Conservation (phyloP, 1,140 invertebrate genomes). For the Megathymus violae region DNA sequence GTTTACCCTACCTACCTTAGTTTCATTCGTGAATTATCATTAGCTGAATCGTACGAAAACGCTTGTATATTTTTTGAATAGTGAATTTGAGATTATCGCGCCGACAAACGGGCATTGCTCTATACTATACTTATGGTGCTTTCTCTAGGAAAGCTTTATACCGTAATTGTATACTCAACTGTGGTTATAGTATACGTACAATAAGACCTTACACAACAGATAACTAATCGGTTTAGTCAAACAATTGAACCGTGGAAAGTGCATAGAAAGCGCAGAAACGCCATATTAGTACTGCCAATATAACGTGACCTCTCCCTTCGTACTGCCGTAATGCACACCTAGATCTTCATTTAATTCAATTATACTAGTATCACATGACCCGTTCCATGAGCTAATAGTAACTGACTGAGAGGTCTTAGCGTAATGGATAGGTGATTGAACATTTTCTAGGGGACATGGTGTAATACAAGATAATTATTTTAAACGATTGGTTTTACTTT, state of each 20-base stretch:
- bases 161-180: not conserved
- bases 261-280: slow-evolving; percentile 57
- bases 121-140: no score
- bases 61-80: no score
- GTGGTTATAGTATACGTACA: slow-evolving; percentile 16
- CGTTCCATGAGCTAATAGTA: not conserved
- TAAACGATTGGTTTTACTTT: not conserved
- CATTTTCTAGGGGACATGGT: slow-evolving; percentile 17
- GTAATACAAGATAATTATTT: slow-evolving; percentile 7
- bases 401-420: not conserved
- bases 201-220: slow-evolving; percentile 33
- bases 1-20: no score
- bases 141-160: not conserved
- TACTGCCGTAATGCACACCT: not conserved
- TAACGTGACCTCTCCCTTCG: slow-evolving; percentile 1
- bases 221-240: slow-evolving; percentile 36
- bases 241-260: slow-evolving; percentile 70
- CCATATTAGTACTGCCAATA: slow-evolving; percentile 25
- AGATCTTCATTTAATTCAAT: not conserved
- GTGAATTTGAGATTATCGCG: no score
- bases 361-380: not conserved
- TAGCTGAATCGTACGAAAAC: no score
- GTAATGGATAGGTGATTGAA: not conserved
- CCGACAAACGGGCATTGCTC: no score
- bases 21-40: no score